Base-by-base conservation (phyloP, 2,888 invertebrate species). In the Cecidostiba fungosa region DNA sequence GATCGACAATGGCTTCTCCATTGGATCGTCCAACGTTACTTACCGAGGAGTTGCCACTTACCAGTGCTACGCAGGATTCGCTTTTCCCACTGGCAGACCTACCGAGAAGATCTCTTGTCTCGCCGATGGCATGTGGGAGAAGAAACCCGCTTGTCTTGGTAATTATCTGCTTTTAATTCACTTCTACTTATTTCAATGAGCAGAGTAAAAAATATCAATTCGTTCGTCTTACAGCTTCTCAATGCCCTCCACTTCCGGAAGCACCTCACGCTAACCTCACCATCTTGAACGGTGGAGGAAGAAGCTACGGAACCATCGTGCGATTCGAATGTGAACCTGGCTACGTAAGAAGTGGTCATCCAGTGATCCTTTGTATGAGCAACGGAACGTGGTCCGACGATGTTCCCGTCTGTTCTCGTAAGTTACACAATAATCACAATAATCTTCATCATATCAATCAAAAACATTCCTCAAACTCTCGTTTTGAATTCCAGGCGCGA, bases 1-100 rank as follows among this genome's bases (percentile, higher is more conserved):
- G 95, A 99, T 99, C 88, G 98, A 98, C 92, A 99, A 99, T 93
- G 99, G 99, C 76, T 99, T 98, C 94, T 98, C 98, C 3, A 98
- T 98, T 92, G 98, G 98, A 76, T 98, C 99, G 0, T 97, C 98
- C 4, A 99, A 99, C 93, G 99, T 99, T 10, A 99, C 98, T 0
- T 99, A 98, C 92, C 95, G 96, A 87, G 99, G 98, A 54, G 95
- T 98, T 88, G 98, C 98, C 82, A 98, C 98, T 93, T 99, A 99
- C 93, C 98, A 98, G 92, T 99, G 99, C 92, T 99, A 99, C 92
- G 98, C 98, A 81, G 99, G 98, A 70, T 98, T 98, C 92, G 98
- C 98, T 78, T 99, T 99, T 91, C 96, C 98, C 6, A 97, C 98
- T 78, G 97, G 97, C 79, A 95, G 96, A 89, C 97, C 97, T 0